Evolutionary conservation across 2,888 invertebrate genomes (phyloP).

Genomic region (Frankliniella intonsa): DNA sequence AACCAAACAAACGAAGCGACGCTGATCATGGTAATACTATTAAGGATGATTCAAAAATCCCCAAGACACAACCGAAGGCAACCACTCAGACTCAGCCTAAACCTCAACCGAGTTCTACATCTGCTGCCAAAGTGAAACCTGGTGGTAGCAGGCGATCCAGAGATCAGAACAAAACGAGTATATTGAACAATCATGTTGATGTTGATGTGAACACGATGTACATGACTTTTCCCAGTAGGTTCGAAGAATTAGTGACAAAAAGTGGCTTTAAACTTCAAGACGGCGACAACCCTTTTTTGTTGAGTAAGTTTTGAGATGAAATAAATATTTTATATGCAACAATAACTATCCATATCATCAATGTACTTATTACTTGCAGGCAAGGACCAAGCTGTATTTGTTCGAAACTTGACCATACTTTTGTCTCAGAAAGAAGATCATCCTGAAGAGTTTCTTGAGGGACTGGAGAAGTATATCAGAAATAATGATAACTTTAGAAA

Average conservation of each 20-base stretch:
- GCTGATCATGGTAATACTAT: background rate
- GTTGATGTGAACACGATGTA: background rate
- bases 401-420: background rate
- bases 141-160: background rate
- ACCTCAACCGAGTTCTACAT: too few relatives aligned
- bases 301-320: background rate
- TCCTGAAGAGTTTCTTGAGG: constrained; percentile 35
- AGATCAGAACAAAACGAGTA: background rate
- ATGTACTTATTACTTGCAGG: background rate
- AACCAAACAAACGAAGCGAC: background rate
- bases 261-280: constrained; percentile 1
- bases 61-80: too few relatives aligned
- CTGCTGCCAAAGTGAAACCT: background rate
- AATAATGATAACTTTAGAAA: constrained; percentile 44
- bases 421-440: background rate
- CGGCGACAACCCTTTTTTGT: background rate
- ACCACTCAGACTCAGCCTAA: too few relatives aligned
- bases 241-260: background rate
- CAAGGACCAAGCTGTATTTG: background rate
- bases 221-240: background rate
- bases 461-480: constrained; percentile 40
- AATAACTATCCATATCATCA: background rate
- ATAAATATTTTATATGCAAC: background rate
- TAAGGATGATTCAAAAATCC: too few relatives aligned
- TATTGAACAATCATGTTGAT: background rate